These are phyloP conservation scores for Gobionotothen gibberifrons DNA, from an alignment of 2,797 vertebrate genomes.

Conservation along the genomic window DNA sequence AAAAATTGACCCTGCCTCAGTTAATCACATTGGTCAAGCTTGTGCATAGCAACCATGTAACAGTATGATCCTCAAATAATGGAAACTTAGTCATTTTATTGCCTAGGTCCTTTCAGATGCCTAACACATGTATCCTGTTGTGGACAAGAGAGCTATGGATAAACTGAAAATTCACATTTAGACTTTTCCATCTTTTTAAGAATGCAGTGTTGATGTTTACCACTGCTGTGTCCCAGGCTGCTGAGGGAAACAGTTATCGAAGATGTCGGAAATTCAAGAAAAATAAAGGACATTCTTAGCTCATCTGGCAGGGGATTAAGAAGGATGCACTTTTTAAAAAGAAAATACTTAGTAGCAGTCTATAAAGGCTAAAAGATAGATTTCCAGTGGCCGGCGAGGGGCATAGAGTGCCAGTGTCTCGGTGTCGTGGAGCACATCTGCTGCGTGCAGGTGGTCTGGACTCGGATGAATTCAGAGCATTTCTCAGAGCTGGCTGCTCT, in stretches of 20 bases:
- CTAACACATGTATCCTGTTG: neutral
- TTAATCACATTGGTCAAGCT: conserved; percentile 13
- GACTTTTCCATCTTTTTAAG: neutral
- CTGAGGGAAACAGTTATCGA: neutral
- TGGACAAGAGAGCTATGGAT: neutral
- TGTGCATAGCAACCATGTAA: neutral
- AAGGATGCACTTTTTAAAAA: conserved; percentile 1
- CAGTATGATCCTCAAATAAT: neutral
- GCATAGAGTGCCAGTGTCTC: conserved; percentile 39
- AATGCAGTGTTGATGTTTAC: neutral
- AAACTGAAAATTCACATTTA: neutral
- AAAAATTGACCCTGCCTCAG: conserved; percentile 21
- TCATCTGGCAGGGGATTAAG: neutral
- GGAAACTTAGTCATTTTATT: neutral
- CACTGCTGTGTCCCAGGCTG: neutral
- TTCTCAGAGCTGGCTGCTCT: conserved; percentile 25
- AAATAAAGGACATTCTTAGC: neutral
- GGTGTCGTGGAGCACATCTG: conserved; percentile 58
- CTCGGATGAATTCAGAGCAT: conserved; percentile 44
- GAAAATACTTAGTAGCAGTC: neutral
- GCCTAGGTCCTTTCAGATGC: neutral
- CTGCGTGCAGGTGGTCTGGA: conserved; percentile 65
- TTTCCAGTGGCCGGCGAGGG: conserved; percentile 18
- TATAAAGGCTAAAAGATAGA: conserved; percentile 11
- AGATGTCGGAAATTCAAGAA: neutral